phyloP scores from a whole-genome alignment of 2,113 vertebrate genomes.

The Lethenteron camtschaticum region DNA sequence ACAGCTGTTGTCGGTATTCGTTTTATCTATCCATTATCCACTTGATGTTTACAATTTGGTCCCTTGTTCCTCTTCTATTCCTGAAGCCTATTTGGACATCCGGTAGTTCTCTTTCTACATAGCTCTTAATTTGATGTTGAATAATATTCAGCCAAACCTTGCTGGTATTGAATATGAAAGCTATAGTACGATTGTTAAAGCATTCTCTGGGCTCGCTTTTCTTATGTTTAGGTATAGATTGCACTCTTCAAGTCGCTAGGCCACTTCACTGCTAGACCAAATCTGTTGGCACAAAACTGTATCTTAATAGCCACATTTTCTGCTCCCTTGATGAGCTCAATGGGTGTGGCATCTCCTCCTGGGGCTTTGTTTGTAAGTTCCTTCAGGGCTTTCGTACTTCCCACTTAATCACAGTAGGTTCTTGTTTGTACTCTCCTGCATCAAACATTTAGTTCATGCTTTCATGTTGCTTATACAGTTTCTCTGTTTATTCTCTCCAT shows the following conservation, averaged over 20 bases:
- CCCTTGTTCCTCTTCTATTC: slow-evolving; percentile 7
- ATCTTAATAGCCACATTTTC: neutral
- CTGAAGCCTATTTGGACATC: slow-evolving; percentile 8
- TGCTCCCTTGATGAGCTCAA: neutral
- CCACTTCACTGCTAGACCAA: neutral
- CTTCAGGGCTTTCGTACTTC: neutral
- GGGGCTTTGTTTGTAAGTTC: slow-evolving; percentile 1
- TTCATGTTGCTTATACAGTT: slow-evolving; percentile 3
- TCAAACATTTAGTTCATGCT: slow-evolving; percentile 1
- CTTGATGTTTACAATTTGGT: slow-evolving; percentile 7
- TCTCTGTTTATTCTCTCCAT: slow-evolving; percentile 5
- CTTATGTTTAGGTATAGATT: neutral
- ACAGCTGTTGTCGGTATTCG: slow-evolving; percentile 1
- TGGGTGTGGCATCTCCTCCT: neutral
- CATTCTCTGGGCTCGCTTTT: neutral
- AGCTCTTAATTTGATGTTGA: slow-evolving; percentile 4
- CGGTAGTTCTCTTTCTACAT: slow-evolving; percentile 7
- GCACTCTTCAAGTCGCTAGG: too few species aligned
- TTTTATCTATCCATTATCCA: slow-evolving; percentile 8
- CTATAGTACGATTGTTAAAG: neutral
- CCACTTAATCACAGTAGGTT: neutral
- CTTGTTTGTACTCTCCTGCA: neutral
- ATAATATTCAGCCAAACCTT: slow-evolving; percentile 9
- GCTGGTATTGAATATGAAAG: slow-evolving; percentile 8
- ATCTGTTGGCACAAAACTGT: neutral